Base-by-base conservation (phyloP, 2,888 invertebrate species). In the Torymus auratus region DNA sequence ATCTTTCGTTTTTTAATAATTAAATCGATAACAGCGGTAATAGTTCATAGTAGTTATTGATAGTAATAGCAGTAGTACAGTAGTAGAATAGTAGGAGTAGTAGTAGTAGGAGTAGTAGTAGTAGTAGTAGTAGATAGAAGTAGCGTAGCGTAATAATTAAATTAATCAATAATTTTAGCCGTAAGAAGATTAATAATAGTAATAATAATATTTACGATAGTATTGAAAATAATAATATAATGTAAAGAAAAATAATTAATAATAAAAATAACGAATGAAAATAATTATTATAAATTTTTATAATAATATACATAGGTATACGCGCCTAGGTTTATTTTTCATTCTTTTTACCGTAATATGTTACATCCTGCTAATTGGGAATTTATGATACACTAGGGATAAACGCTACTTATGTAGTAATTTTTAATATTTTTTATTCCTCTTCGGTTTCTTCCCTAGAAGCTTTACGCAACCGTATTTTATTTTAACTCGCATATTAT, bases 331-430 rank as follows among this genome's bases (percentile, higher is more conserved):
- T 85, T 75, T 71, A 76, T 71, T 50, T 17, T 77, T 74, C 74
- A 41, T 69, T 73, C 69, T 71, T 82, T 78, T 74, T 56, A 73
- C 68, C 74, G 60, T 86, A 88, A 88, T 89, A 89, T 90, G 86
- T 88, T 90, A 89, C 89, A 90, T 89, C 88, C 87, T 89, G 87
- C 87, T 88, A 86, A 81, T 81, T 84, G 86, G 86, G 85, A 87
- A 87, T 87, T 82, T 90, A 90, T 90, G 83, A 86, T 90, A 90
- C 90, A 90, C 88, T 90, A 86, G 87, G 87, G 86, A 88, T 81
- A 70, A 84, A 86, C 86, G 84, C 88, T 89, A 89, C 83, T 84
- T 87, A 85, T 86, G 84, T 83, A 76, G 83, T 88, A 88, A 84
- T 86, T 84, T 85, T 86, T 87, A 84, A 71, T 85, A 71, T 84